Evolutionary conservation across 2,113 vertebrate genomes (phyloP).

Genomic region (Nymphicus hollandicus): DNA sequence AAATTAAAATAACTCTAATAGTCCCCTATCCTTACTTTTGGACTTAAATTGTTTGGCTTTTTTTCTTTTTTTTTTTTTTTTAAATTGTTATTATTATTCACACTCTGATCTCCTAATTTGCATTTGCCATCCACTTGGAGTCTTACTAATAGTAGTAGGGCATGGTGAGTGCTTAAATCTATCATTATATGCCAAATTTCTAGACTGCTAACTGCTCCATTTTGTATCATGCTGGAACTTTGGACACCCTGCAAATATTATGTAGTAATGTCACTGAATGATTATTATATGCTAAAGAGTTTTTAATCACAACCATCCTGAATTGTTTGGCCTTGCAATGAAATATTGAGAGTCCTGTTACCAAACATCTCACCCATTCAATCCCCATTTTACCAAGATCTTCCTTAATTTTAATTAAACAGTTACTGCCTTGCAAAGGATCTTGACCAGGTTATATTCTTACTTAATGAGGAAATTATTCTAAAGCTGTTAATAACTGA

Average conservation of each 20-base stretch:
- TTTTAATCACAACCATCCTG: background rate
- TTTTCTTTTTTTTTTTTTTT: no score
- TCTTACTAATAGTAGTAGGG: background rate
- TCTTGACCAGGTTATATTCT: conserved; percentile 61
- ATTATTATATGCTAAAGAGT: background rate
- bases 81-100: background rate
- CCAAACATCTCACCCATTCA: background rate
- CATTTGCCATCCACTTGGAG: background rate
- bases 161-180: background rate
- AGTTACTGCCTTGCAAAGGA: conserved; percentile 39
- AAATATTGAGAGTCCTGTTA: background rate
- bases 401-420: conserved; percentile 69
- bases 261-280: background rate
- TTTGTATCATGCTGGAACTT: background rate
- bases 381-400: conserved; percentile 29
- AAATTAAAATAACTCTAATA: background rate
- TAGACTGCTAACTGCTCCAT: background rate
- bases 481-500: conserved; percentile 53
- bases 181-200: background rate
- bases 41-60: background rate
- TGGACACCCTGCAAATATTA: background rate
- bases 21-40: background rate
- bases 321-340: background rate
- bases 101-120: background rate
- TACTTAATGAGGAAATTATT: conserved; percentile 67